phyloP scores from a whole-genome alignment of 2,888 invertebrate genomes.

The Phyto melanocephala region DNA sequence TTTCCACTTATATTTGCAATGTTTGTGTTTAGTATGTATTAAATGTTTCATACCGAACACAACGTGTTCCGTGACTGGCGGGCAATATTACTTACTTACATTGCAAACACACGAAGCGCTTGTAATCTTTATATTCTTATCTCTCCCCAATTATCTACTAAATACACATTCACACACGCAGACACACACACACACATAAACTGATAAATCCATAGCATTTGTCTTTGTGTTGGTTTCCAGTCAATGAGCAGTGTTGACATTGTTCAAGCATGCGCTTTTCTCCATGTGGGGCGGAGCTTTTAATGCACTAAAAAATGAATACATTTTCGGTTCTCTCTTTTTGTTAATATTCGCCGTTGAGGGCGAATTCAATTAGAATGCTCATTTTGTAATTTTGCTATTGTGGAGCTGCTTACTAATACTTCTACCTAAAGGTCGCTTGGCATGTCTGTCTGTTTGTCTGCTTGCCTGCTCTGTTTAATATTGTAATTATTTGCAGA shows the following conservation, averaged over 20 bases:
- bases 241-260: not conserved
- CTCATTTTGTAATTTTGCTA: not conserved
- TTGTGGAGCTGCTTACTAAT: not conserved
- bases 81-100: conserved; percentile 67
- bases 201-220: not conserved
- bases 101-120: conserved; percentile 56
- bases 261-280: conserved; percentile 54
- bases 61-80: conserved; percentile 73
- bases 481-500: conserved; percentile 52
- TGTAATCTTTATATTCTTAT: conserved; percentile 72
- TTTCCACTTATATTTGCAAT: conserved; percentile 7
- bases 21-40: not conserved
- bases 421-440: conserved; percentile 14
- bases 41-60: not conserved
- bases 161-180: not conserved
- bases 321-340: conserved; percentile 23
- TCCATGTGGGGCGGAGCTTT: conserved; percentile 49
- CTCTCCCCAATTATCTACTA: conserved; percentile 77
- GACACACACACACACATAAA: not conserved
- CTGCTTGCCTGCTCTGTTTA: not conserved
- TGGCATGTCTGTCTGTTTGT: not conserved
- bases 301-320: conserved; percentile 15
- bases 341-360: conserved; percentile 10
- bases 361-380: conserved; percentile 39
- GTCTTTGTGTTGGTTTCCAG: not conserved